Evolutionary conservation across 1,140 invertebrate genomes (phyloP), one percentile per base, ranked within the genome.

Genomic region (Scaptomyza hsui): DNA sequence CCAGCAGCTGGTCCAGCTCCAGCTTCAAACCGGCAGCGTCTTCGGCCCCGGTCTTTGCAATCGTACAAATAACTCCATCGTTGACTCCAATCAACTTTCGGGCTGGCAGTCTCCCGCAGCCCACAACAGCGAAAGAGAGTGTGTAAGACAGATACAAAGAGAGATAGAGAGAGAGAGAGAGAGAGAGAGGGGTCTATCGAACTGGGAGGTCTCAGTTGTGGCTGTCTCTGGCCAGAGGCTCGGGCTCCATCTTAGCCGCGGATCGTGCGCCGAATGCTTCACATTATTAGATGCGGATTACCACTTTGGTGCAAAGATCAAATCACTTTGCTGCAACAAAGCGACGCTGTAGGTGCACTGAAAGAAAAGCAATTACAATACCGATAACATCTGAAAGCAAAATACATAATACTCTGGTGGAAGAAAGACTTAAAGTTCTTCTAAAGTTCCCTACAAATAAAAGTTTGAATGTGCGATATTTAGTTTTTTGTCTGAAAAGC

Each of bases 261-360:
- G 78, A 89, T 89, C 83, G 83, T 89, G 83, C 83, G 78, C 72
- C 75, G 83, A 83, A 89, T 63, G 83, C 79, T 79, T 89, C 85
- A 89, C 83, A 89, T 88, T 88, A 88, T 88, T 88, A 88, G 83
- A 88, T 88, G 85, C 83, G 83, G 83, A 88, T 88, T 88, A 88
- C 83, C 83, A 89, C 83, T 78, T 89, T 83, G 85, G 82, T 88
- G 82, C 83, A 88, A 88, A 88, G 82, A 88, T 88, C 82, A 88
- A 88, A 88, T 86, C 82, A 88, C 82, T 88, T 88, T 88, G 78
- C 81, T 79, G 56, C 72, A 64, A 59, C 32, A n/a, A 29, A 37
- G 32, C 42, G 53, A 29, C 2, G 19, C 29, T 57, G 21, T 65
- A 47, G 18, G 71, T 64, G 55, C 41, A 45, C 44, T 57, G 15